Evolutionary conservation across 30 jellyfish, hydroid and myxozoan genomes (phyloP), one percentile per base, ranked within the genome.

Genomic region (Chrysaora quinquecirrha): DNA sequence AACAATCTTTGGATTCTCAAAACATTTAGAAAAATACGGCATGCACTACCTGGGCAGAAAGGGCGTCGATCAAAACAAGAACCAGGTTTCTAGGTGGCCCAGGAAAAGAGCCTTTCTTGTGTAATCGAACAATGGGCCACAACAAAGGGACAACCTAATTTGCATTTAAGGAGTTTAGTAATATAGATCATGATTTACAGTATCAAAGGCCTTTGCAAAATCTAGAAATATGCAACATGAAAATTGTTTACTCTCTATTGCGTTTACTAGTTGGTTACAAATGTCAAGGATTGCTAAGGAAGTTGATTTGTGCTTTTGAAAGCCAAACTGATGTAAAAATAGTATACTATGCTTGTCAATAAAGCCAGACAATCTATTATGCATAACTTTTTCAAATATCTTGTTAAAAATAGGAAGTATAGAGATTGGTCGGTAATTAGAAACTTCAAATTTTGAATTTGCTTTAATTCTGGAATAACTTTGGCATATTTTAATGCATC

Each of bases 391-490:
- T 71, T 71, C 82, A 50, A 75, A 58, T 28, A 75, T 75, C 49
- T 75, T 75, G 34, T 58, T 54, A 30, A 78, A 78, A 9, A 62
- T 43, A 27, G 76, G 92, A 3, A 73, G 85, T 29, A 73, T 18
- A 3, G 85, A 73, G 3, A 73, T 73, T 65, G 87, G 87, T 22
- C 93, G 58, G 23, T 67, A 69, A 16, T 82, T 82, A 16, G 25
- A 46, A n/a, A 82, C 81, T 25, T 29, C 79, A 11, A 4, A 6
- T 67, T 68, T 48, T 3, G 81, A 68, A 2, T 67, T 34, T 20
- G 93, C 86, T 82, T 82, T 82, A 48, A 48, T 19, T 27, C 38
- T 19, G 85, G 80, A 46, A 35, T 50, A 19, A 82, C 76, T 52
- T 82, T 82, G 33, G 86, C 86, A 34, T 70, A 52, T 38, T 69